phyloP scores from a whole-genome alignment of 2,888 invertebrate species.

The Limnephilus marmoratus region DNA sequence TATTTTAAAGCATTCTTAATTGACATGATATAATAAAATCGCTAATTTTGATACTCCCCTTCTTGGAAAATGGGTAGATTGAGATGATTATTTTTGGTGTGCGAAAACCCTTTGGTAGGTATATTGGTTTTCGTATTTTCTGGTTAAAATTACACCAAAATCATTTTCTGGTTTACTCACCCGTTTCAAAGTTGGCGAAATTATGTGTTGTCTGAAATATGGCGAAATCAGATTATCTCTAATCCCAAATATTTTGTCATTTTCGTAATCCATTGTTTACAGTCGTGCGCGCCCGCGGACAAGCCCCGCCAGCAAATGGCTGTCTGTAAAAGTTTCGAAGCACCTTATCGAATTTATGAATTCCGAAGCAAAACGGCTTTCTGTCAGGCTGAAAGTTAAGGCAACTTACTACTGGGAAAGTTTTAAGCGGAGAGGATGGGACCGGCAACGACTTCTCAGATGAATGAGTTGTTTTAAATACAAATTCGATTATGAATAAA shows the following conservation, averaged over 20 bases:
- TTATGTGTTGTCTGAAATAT: conserved; percentile 26
- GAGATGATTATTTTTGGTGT: not conserved
- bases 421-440: conserved; percentile 41
- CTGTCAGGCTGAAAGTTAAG: conserved; percentile 57
- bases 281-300: conserved; percentile 37
- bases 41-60: not conserved
- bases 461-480: conserved; percentile 63
- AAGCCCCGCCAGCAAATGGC: conserved; percentile 51
- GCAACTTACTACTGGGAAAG: conserved; percentile 52
- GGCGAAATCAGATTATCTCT: conserved; percentile 24
- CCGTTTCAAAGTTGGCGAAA: not conserved
- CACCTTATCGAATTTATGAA: conserved; percentile 63
- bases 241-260: conserved; percentile 35
- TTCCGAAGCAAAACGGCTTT: conserved; percentile 61
- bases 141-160: not conserved
- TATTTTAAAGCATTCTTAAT: not conserved
- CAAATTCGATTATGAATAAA: conserved; percentile 66
- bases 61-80: not conserved
- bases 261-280: conserved; percentile 34
- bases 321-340: conserved; percentile 59
- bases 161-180: not conserved
- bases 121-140: not conserved
- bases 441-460: conserved; percentile 27
- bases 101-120: not conserved
- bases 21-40: not conserved